These are phyloP conservation scores for Berghia stephanieae DNA, from an alignment of 1,140 invertebrate species.

Conservation along the genomic window DNA sequence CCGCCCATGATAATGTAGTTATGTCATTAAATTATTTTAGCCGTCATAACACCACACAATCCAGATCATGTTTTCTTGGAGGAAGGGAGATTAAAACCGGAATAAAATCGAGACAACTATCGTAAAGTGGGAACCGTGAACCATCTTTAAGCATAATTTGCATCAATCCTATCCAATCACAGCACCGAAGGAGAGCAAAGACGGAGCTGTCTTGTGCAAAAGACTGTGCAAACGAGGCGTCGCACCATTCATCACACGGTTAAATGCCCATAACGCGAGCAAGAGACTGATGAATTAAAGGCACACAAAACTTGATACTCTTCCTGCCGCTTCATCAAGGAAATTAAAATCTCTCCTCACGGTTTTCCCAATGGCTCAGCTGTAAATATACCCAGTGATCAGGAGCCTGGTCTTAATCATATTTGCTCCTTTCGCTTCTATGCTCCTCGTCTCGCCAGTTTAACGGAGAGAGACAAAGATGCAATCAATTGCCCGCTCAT, in stretches of 20 bases:
- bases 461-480: conserved; percentile 35
- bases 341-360: conserved; percentile 44
- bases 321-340: conserved; percentile 42
- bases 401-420: conserved; percentile 41
- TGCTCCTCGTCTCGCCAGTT: conserved; percentile 34
- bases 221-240: conserved; percentile 29
- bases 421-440: conserved; percentile 44
- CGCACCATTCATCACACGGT: conserved; percentile 42
- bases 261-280: conserved; percentile 41
- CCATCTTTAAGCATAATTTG: too few relatives aligned
- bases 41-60: too few relatives aligned
- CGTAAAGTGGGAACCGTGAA: too few relatives aligned
- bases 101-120: too few relatives aligned
- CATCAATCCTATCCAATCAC: too few relatives aligned
- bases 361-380: conserved; percentile 35
- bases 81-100: too few relatives aligned
- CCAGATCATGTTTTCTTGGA: too few relatives aligned
- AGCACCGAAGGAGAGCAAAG: too few relatives aligned
- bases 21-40: too few relatives aligned
- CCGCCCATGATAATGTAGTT: too few relatives aligned
- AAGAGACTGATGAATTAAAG: conserved; percentile 42
- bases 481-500: conserved; percentile 43
- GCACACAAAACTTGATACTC: conserved; percentile 45
- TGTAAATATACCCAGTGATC: conserved; percentile 40
- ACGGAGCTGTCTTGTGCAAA: conserved; percentile 18